A percentile compares a stretch with the other conserved stretches of the same genome.
Evolutionary conservation across 2,113 vertebrate species (phyloP).

Genomic region (Phyllopteryx taeniolatus): DNA sequence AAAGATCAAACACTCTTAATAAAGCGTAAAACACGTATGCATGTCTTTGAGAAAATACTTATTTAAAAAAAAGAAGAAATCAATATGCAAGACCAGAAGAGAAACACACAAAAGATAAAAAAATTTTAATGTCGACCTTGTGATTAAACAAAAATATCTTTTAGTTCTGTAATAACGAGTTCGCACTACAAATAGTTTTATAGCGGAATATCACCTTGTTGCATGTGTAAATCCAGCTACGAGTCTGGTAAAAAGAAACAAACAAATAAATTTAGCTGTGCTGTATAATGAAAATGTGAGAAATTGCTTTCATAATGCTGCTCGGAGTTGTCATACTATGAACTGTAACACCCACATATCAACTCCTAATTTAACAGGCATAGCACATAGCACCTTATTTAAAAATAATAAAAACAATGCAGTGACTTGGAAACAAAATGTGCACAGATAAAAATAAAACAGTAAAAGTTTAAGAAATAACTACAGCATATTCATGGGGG

Average conservation of each 20-base stretch:
- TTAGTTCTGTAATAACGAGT: conserved; percentile 29
- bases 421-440: conserved; percentile 19
- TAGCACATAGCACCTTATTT: conserved; percentile 66
- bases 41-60: conserved; percentile 43
- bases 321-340: conserved; percentile 17
- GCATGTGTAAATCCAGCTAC: conserved; percentile 34
- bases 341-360: conserved; percentile 20
- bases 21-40: conserved; percentile 52
- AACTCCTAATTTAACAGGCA: conserved; percentile 35
- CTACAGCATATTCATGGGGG: conserved; percentile 51
- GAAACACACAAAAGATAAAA: conserved; percentile 41
- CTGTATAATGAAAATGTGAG: conserved; percentile 13
- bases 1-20: conserved; percentile 59
- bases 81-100: conserved; percentile 48
- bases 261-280: not conserved
- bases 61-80: conserved; percentile 39
- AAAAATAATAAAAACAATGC: conserved; percentile 6
- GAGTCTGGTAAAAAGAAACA: conserved; percentile 22
- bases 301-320: conserved; percentile 3
- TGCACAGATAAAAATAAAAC: conserved; percentile 38
- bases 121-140: conserved; percentile 26
- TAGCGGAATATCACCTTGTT: conserved; percentile 23
- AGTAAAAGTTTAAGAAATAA: conserved; percentile 51
- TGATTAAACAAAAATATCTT: conserved; percentile 19
- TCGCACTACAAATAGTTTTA: conserved; percentile 26